These are phyloP conservation scores for Rhyacichthys aspro DNA, from an alignment of 2,797 vertebrate genomes.

Conservation along the genomic window DNA sequence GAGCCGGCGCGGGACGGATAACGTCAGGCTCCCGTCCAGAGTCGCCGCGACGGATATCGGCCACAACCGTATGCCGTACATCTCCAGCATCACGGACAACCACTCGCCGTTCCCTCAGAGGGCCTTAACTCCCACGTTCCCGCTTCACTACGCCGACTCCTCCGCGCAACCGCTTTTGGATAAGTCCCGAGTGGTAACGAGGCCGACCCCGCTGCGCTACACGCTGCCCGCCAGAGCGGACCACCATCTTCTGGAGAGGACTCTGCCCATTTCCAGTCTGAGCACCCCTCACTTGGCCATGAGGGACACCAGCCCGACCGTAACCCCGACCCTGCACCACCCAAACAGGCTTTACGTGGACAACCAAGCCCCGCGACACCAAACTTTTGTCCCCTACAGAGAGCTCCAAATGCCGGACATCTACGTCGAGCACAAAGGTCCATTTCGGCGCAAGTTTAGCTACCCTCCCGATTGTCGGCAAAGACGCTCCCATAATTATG, in stretches of 20 bases:
- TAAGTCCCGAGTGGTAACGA: constrained; percentile 66
- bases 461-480: constrained; percentile 77
- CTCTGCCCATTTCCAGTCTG: constrained; percentile 82
- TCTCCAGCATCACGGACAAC: constrained; percentile 80
- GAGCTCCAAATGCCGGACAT: constrained; percentile 82
- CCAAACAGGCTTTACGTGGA: constrained; percentile 74
- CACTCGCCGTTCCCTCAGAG: constrained; percentile 72
- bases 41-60: constrained; percentile 62
- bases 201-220: constrained; percentile 71
- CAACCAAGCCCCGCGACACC: constrained; percentile 71
- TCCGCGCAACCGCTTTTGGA: constrained; percentile 70
- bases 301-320: constrained; percentile 66
- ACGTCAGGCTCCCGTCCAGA: constrained; percentile 70
- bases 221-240: constrained; percentile 74
- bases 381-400: constrained; percentile 70
- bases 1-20: constrained; percentile 82
- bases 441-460: constrained; percentile 70
- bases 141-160: constrained; percentile 67
- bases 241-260: constrained; percentile 77
- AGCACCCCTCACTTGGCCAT: constrained; percentile 82
- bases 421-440: constrained; percentile 77
- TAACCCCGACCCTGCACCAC: constrained; percentile 60
- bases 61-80: constrained; percentile 74
- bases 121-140: constrained; percentile 72
- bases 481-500: constrained; percentile 74